Base-by-base conservation (phyloP, 30 jellyfish, hydroid and myxozoan genomes). In the Phacellophora camtschatica region DNA sequence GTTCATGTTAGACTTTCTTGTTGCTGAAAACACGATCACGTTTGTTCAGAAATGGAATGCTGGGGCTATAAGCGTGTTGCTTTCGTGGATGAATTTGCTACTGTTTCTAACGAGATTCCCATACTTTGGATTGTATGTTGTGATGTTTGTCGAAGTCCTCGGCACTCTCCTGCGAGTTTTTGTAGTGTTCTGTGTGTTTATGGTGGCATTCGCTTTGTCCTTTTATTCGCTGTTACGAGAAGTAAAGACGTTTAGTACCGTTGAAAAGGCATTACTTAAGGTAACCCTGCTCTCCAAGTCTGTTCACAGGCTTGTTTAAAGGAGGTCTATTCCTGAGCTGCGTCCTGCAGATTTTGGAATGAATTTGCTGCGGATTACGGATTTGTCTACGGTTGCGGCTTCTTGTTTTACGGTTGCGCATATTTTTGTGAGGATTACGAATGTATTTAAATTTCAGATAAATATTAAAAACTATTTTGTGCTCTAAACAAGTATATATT, bases 141-240 rank as follows among this genome's bases (percentile, higher is more conserved):
- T 81, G 59, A 90, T 90, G 97, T 82, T 90, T 67, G 90, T 77
- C 7, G 97, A 90, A 71, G 96, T 90, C 24, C 71, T 90, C 43
- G 74, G 81, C 50, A 73, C 97, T 19, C 83, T 90, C 42, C 13
- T 90, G 18, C 76, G 88, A 16, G 97, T 90, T 43, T 71, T 90
- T 28, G 19, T 72, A 25, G 96, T 90, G 29, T 84, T 90, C 69
- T 73, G 85, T 6, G 56, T 77, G 8, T 82, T 90, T 82, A 90
- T 90, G 39, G 82, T 90, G 42, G 97, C 90, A 16, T 90, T 90
- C 62, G 88, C 96, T 13, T 68, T 90, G 28, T 83, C 97, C 1
- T 90, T 90, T 62, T 90, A 49, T 57, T 77, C 82, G 62, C 77
- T 90, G 53, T 29, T 89, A 51, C 46, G 79, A 24, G 82, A 65